A percentile compares a stretch with the other conserved stretches of the same genome.
These are phyloP conservation scores for Chroicocephalus ridibundus DNA, from an alignment of 2,113 vertebrate species.

Conservation along the genomic window DNA sequence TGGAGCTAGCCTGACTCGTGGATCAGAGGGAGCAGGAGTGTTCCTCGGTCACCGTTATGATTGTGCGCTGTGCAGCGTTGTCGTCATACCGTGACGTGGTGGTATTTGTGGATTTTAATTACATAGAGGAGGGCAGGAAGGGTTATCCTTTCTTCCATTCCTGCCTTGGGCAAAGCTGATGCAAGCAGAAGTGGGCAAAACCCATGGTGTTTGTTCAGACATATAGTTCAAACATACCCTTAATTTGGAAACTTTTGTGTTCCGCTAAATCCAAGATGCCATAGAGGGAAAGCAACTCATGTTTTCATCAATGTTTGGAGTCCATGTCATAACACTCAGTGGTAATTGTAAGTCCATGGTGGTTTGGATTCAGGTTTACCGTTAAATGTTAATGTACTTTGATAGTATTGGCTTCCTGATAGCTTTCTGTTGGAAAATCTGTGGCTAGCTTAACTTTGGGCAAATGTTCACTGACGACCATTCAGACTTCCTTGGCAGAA, in stretches of 20 bases:
- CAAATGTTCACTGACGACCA: not conserved
- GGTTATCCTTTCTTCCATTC: not conserved
- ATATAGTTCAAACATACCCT: not conserved
- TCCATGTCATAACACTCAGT: accelerated
- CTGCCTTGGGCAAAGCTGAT: not conserved
- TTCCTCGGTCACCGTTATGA: accelerated
- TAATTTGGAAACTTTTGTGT: not conserved
- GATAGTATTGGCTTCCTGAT: not conserved
- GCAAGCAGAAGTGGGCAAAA: not conserved
- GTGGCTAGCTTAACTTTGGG: not conserved
- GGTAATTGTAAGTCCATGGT: not conserved
- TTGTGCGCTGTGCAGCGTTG: not conserved
- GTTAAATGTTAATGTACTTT: not conserved
- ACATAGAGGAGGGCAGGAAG: not conserved
- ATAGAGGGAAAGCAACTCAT: not conserved
- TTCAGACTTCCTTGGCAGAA: not conserved
- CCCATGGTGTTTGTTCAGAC: not conserved
- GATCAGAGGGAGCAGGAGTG: not conserved
- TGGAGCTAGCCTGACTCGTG: not conserved
- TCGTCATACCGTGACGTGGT: not conserved
- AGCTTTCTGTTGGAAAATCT: not conserved
- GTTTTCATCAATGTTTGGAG: not conserved
- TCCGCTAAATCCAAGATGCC: not conserved
- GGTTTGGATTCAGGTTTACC: not conserved
- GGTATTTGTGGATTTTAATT: not conserved